Base-by-base conservation (phyloP, 2,113 vertebrate species). In the Recurvirostra avosetta region DNA sequence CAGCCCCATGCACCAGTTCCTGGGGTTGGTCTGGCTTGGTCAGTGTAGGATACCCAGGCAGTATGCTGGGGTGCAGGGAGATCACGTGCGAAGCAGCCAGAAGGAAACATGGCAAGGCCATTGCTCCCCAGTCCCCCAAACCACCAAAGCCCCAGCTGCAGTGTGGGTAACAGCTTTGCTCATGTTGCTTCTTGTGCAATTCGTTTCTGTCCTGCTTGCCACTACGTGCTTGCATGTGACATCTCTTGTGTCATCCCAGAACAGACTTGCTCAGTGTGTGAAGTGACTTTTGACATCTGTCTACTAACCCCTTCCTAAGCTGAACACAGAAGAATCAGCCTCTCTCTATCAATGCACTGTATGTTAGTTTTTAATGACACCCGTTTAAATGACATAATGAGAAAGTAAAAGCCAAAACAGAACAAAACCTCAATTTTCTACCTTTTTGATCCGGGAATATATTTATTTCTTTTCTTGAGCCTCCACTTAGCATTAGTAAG, bases 21-120 rank as follows among this genome's bases (percentile, higher is more conserved):
- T 78, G 15, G 52, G 13, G 5, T 0, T 36, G 26, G 2, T 77
- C 40, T 62, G 82, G 14, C 12, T 58, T 49, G 68, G 81, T 30
- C 53, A 47, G 22, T 18, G 36, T 21, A 41, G 23, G 40, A 66
- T 56, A 25, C 3, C 0, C 0, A 47, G 23, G 4, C 1, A 22
- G n/a, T 15, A 5, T 14, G 63, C 40, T 11, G 14, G 20, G 15
- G 4, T 16, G 7, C 5, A 9, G 45, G 32, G 36, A 73, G 29
- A 14, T 68, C 62, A 6, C 22, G 19, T 12, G 6, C 17, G n/a
- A 41, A 53, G 58, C 38, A 55, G 32, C 38, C 47, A 27, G 47
- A 49, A 65, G 50, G n/a, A 47, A 29, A 30, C 8, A 4, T 3
- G 12, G 29, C 32, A 40, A 52, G 50, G 8, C 68, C 20, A 1